Evolutionary conservation across 2,797 vertebrate genomes (phyloP).

Genomic region (Sylvia borin): DNA sequence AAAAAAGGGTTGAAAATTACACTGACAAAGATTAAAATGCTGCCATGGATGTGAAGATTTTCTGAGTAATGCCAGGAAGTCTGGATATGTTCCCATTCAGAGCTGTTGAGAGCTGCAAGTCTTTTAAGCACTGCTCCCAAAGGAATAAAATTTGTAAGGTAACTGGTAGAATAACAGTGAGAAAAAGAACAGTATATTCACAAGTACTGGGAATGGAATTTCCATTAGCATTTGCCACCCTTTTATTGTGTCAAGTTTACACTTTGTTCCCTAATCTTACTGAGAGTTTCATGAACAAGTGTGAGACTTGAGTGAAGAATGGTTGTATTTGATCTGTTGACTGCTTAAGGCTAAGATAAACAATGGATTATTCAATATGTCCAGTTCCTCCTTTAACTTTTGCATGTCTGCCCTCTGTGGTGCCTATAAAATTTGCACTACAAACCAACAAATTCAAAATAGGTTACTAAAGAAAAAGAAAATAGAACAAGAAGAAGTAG

Average conservation of each 20-base stretch:
- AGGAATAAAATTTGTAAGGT: slow-evolving; percentile 12
- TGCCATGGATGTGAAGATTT: background rate
- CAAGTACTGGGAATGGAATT: background rate
- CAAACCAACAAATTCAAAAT: background rate
- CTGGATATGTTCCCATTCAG: background rate
- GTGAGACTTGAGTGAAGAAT: background rate
- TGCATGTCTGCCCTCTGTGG: background rate
- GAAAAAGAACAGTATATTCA: background rate
- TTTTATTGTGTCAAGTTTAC: background rate
- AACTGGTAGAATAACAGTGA: slow-evolving; percentile 5
- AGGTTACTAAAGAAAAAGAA: background rate
- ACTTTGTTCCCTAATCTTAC: background rate
- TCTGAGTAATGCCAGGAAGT: background rate
- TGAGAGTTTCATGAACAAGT: background rate
- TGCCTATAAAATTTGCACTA: background rate
- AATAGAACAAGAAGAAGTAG: background rate
- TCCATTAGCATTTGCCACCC: background rate
- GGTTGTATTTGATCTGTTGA: background rate
- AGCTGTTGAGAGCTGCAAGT: background rate
- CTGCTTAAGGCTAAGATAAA: slow-evolving; percentile 4
- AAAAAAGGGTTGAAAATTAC: background rate
- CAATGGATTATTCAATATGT: background rate
- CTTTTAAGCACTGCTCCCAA: background rate
- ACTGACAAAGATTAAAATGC: background rate
- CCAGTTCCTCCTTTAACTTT: background rate